Evolutionary conservation across 2,888 invertebrate species (phyloP), one percentile per base, ranked within the genome.

Genomic region (Xestoiulus laeticollis): DNA sequence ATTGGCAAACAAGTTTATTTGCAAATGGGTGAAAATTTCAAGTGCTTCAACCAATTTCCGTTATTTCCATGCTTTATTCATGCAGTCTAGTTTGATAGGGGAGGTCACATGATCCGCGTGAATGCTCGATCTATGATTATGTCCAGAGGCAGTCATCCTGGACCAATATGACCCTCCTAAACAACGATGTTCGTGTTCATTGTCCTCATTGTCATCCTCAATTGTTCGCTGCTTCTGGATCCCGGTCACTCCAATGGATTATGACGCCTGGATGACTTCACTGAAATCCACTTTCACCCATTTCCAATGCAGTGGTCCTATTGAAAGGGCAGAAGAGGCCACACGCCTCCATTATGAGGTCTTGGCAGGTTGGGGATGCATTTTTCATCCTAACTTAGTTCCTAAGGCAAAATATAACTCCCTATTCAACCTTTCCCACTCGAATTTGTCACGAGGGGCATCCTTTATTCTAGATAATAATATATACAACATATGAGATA

Each of bases 301-400:
- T 59, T 59, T 59, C 59, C 59, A 59, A 5, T 59, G 59, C n/a
- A 19, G n/a, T n/a, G n/a, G n/a, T 59, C 59, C 59, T n/a, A 59
- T 59, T 59, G 59, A 59, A n/a, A 59, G 59, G 59, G 59, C 59
- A 59, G 59, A n/a, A n/a, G 59, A 59, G 59, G 59, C 59, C 59
- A n/a, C 59, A 59, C 59, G 59, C 59, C 59, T 59, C 59, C 59
- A 59, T 59, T 59, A 59, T 59, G n/a, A 59, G 59, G 16, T n/a
- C 59, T 59, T 59, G 59, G 59, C 59, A 59, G 59, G 59, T 59
- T 59, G 59, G 59, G 59, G 59, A n/a, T 0, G 5, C n/a, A 59
- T 59, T 19, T 48, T 48, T 48, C 48, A 16, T 48, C 48, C 48
- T 12, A 48, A 48, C 48, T 19, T 19, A 1, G 59, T 59, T 59